Percentiles rank a stretch among this genome's conserved stretches.
Evolutionary conservation across 2,888 invertebrate species (phyloP).

Genomic region (Tupiocoris notatus): DNA sequence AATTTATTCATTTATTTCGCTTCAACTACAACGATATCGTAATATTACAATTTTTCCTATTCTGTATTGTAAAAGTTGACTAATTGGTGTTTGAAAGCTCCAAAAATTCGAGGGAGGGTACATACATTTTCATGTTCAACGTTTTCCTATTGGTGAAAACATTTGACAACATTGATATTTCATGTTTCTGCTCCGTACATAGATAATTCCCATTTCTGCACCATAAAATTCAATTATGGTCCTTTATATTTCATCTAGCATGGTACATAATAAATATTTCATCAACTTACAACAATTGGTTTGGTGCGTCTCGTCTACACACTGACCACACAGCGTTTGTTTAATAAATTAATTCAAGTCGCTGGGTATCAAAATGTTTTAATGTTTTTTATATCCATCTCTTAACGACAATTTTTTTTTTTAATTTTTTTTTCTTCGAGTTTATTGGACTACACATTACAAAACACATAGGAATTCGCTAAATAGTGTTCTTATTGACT

Average conservation of each 20-base stretch:
- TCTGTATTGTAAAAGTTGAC: slow-evolving; percentile 21
- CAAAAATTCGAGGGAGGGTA: slow-evolving; percentile 7
- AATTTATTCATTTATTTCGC: background rate
- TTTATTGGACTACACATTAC: background rate
- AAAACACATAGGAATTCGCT: background rate
- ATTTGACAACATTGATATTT: slow-evolving; percentile 1
- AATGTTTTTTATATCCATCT: background rate
- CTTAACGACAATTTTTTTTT: background rate
- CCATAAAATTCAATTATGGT: slow-evolving; percentile 1
- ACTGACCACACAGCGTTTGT: background rate
- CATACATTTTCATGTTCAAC: background rate
- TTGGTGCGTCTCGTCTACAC: background rate
- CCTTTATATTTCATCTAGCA: background rate
- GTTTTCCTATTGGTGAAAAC: no score
- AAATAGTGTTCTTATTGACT: background rate
- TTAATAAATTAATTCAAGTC: background rate
- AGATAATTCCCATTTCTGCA: background rate
- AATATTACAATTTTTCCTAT: slow-evolving; percentile 3
- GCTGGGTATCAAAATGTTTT: background rate
- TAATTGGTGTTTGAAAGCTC: slow-evolving; percentile 37
- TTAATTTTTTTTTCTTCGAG: background rate
- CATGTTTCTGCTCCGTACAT: background rate
- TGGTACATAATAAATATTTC: no score
- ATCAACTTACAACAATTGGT: background rate
- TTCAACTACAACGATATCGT: background rate